Conservation (phyloP, 1,140 invertebrate genomes). For the Drosophila ananassae region DNA sequence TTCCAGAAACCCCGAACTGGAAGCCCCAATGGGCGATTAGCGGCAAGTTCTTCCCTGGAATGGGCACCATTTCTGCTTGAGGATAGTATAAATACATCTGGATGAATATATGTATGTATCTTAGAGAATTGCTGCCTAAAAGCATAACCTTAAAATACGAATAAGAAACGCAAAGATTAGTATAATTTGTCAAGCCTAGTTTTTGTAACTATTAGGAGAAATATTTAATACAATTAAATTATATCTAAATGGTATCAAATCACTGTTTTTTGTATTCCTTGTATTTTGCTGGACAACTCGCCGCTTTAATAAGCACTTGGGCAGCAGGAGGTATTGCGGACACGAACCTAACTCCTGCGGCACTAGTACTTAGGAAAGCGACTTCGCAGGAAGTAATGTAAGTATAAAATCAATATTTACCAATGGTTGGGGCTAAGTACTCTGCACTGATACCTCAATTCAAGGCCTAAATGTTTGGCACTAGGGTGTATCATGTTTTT, state of each 20-base stretch:
- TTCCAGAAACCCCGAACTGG: slow-evolving; percentile 11
- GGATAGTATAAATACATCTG: slow-evolving; percentile 42
- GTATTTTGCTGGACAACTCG: slow-evolving; percentile 43
- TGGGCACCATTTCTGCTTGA: slow-evolving; percentile 33
- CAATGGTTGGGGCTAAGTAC: slow-evolving; percentile 2
- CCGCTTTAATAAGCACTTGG: slow-evolving; percentile 84
- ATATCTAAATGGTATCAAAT: slow-evolving; percentile 57
- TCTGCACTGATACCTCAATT: not conserved
- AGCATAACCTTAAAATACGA: slow-evolving; percentile 42
- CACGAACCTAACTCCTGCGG: slow-evolving; percentile 84
- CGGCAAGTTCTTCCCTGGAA: slow-evolving; percentile 21
- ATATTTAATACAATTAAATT: slow-evolving; percentile 73
- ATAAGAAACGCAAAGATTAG: slow-evolving; percentile 72
- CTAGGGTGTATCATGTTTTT: not conserved
- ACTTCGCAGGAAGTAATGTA: slow-evolving; percentile 8
- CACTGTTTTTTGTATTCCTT: slow-evolving; percentile 6
- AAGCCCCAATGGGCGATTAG: not conserved
- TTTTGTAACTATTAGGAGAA: slow-evolving; percentile 75
- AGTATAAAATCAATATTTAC: slow-evolving; percentile 27
- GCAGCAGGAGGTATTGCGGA: slow-evolving; percentile 83
- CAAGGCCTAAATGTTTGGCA: not conserved
- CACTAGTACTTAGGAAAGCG: slow-evolving; percentile 85
- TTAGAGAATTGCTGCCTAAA: slow-evolving; percentile 61
- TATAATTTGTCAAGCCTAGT: slow-evolving; percentile 75
- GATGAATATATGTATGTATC: slow-evolving; percentile 51